Evolutionary conservation across 2,113 vertebrate genomes (phyloP), one percentile per base, ranked within the genome.

Genomic region (Caloenas nicobarica): DNA sequence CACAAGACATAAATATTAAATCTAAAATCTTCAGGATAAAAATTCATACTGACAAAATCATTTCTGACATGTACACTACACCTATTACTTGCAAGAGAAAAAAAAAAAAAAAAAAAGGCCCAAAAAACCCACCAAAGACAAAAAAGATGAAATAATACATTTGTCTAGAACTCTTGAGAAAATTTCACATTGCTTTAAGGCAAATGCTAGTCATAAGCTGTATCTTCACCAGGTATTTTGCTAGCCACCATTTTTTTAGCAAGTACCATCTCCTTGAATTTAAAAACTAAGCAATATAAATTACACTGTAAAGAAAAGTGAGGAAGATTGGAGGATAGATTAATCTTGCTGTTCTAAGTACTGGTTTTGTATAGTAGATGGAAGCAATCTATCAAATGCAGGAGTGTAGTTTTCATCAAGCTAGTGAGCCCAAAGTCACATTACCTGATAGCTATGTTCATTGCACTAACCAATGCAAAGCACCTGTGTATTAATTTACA

Each of bases 1-100:
- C 85, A 84, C 48, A 81, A 61, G 62, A 69, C 38, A 79, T 76
- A 92, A 95, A 94, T 93, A 69, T 72, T 74, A 89, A 70, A 83
- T 81, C n/a, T 48, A 44, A 94, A 95, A 58, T 53, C 66, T 66
- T 48, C 13, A 46, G 36, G 40, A 57, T 57, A 90, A 82, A 78
- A 87, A 38, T 14, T 53, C 3, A 2, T 15, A 12, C 9, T 53
- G 48, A 61, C 24, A 77, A 6, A 10, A 42, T 77, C 0, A 62
- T 70, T 86, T 72, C 88, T 77, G 50, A 77, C 36, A 36, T 9
- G 16, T 56, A 48, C 0, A 0, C 9, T 79, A 76, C 38, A 51
- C 29, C 25, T 46, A 22, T 34, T 60, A 60, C 31, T 33, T 36
- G 15, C 4, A 31, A 50, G 60, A 29, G 26, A 56, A 57, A 61